These are phyloP conservation scores for Passerculus sandwichensis DNA, from an alignment of 2,797 vertebrate genomes.

Conservation along the genomic window DNA sequence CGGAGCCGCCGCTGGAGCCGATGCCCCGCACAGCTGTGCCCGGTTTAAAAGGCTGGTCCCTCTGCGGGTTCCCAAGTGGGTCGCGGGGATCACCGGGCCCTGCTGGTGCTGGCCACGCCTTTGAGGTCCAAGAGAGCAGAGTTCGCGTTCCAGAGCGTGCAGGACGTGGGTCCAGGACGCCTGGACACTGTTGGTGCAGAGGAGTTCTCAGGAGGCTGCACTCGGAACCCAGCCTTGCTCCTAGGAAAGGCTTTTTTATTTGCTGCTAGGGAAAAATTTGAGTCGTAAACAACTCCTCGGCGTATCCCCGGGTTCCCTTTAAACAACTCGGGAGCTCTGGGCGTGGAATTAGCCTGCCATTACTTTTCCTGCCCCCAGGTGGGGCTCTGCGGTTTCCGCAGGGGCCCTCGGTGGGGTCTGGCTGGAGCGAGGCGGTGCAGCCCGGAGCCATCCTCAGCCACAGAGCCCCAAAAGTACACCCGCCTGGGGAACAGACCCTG, in stretches of 20 bases:
- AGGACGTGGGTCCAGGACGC: neutral
- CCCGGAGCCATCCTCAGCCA: neutral
- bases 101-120: neutral
- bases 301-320: neutral
- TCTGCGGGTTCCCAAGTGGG: rapidly evolving
- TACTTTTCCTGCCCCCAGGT: neutral
- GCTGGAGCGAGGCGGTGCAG: conserved; percentile 67
- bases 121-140: neutral
- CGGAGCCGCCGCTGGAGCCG: rapidly evolving
- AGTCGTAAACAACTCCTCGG: neutral
- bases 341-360: neutral
- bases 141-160: rapidly evolving
- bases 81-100: rapidly evolving
- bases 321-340: neutral
- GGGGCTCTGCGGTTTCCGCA: conserved; percentile 82
- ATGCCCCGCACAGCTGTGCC: rapidly evolving
- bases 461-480: neutral
- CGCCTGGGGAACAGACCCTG: neutral
- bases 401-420: conserved; percentile 80
- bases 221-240: rapidly evolving
- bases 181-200: neutral
- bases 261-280: neutral
- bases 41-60: neutral
- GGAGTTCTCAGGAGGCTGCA: neutral
- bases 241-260: neutral